Conservation (phyloP, 2,888 invertebrate genomes). For the Cerceris rybyensis region DNA sequence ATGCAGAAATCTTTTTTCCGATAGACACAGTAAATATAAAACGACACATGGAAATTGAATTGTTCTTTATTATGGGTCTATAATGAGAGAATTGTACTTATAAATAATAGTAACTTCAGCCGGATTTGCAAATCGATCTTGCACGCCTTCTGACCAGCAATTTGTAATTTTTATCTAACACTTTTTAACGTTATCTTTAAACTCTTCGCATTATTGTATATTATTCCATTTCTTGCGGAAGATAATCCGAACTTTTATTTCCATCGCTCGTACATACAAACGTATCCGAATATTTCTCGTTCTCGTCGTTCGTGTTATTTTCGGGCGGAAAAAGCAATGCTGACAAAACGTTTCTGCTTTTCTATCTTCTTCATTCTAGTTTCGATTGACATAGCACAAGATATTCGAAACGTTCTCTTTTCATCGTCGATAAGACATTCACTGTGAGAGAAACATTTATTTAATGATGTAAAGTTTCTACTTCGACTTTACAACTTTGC, state of each 20-base stretch:
- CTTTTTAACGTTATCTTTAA: slow-evolving; percentile 57
- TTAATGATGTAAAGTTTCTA: not conserved
- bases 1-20: not conserved
- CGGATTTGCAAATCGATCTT: slow-evolving; percentile 29
- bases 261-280: slow-evolving; percentile 33
- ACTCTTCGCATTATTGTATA: slow-evolving; percentile 69
- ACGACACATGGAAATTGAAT: not conserved
- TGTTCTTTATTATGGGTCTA: not conserved
- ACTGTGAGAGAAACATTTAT: not conserved
- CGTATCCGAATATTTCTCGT: slow-evolving; percentile 40
- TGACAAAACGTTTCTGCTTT: slow-evolving; percentile 26
- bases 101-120: slow-evolving; percentile 6
- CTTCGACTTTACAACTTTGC: not conserved
- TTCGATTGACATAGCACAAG: slow-evolving; percentile 36
- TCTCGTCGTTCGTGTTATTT: slow-evolving; percentile 28
- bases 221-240: slow-evolving; percentile 46
- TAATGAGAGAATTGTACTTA: slow-evolving; percentile 5
- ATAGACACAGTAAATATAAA: not conserved
- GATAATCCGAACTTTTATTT: slow-evolving; percentile 43
- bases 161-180: slow-evolving; percentile 28
- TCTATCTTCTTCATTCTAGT: not conserved
- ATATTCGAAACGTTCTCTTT: slow-evolving; percentile 3
- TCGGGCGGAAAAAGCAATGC: slow-evolving; percentile 25
- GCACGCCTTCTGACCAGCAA: slow-evolving; percentile 15
- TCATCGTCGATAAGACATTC: not conserved